phyloP scores from a whole-genome alignment of 2,888 invertebrate species.

The Seira ritae region DNA sequence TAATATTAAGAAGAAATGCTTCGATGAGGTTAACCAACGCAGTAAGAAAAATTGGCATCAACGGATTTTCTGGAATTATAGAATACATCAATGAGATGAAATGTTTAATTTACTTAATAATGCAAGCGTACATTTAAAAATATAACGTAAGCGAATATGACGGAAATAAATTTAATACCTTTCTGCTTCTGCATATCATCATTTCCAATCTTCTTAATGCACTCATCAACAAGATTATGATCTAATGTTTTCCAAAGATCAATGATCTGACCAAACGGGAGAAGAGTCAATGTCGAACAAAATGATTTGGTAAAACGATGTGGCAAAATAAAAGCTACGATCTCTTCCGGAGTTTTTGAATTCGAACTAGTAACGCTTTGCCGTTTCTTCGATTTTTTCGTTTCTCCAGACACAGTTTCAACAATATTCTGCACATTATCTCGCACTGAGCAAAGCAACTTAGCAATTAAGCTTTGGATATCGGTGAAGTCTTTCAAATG shows the following conservation, averaged over 20 bases:
- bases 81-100: too few relatives aligned
- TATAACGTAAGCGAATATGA: slow-evolving; percentile 18
- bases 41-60: slow-evolving; percentile 30
- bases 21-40: slow-evolving; percentile 57
- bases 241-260: slow-evolving; percentile 71
- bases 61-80: too few relatives aligned
- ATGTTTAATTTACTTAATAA: too few relatives aligned
- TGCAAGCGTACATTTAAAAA: neutral
- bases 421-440: slow-evolving; percentile 26
- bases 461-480: slow-evolving; percentile 71
- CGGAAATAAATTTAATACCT: too few relatives aligned
- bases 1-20: slow-evolving; percentile 65
- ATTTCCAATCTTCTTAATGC: slow-evolving; percentile 45
- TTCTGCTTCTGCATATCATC: too few relatives aligned
- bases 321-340: slow-evolving; percentile 33
- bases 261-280: slow-evolving; percentile 69
- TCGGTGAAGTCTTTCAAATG: slow-evolving; percentile 69
- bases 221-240: slow-evolving; percentile 70
- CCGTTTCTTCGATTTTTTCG: neutral
- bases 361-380: neutral
- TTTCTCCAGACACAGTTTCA: neutral
- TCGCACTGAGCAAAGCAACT: slow-evolving; percentile 64
- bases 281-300: slow-evolving; percentile 54
- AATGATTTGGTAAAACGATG: slow-evolving; percentile 51
- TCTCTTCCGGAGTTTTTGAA: slow-evolving; percentile 24